Evolutionary conservation across 2,797 vertebrate species (phyloP), one percentile per base, ranked within the genome.

Genomic region (Enteromius afrohamiltoni): DNA sequence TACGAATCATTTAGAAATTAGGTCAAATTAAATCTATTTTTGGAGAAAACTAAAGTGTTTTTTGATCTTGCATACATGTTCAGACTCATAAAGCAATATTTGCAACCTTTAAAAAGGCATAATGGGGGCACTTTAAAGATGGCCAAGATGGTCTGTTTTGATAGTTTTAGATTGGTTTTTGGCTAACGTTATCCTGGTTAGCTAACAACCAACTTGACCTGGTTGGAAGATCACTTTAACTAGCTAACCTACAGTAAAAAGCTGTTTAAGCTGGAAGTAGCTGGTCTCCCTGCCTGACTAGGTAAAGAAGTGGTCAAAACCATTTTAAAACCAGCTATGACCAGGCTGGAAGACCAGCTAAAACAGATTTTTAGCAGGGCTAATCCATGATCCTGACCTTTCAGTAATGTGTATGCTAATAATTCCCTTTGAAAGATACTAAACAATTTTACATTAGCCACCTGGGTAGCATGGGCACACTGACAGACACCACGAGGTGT

Each of bases 361-460:
- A 47, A 47, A 47, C 47, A 13, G 40, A 21, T 42, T 49, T 19
- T 6, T 19, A 49, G 45, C 17, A 31, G 1, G 2, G 26, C 29
- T 34, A 74, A 37, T 34, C 19, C 49, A 53, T 34, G 11, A 34
- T 37, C 19, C 31, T 21, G n/a, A 45, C 58, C 40, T 77, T 77
- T 77, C 14, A 77, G 55, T 60, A 29, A 77, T 21, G 40, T 3
- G 6, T 23, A 45, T 45, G 73, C 73, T 40, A 76, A 26, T 58
- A 58, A 40, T 26, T 58, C 34, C 21, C 53, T 76, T 40, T 77
- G 4, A 77, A 77, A 77, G 9, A 26, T 58, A 47, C 51, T 23
- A 10, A 29, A 62, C 53, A 16, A 14, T 10, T 37, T 58, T 76
- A 58, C 51, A 76, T 76, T 58, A 76, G 75, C 55, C 75, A 45